Evolutionary conservation across 2,113 vertebrate species (phyloP), one percentile per base, ranked within the genome.

Genomic region (Oceanites oceanicus): DNA sequence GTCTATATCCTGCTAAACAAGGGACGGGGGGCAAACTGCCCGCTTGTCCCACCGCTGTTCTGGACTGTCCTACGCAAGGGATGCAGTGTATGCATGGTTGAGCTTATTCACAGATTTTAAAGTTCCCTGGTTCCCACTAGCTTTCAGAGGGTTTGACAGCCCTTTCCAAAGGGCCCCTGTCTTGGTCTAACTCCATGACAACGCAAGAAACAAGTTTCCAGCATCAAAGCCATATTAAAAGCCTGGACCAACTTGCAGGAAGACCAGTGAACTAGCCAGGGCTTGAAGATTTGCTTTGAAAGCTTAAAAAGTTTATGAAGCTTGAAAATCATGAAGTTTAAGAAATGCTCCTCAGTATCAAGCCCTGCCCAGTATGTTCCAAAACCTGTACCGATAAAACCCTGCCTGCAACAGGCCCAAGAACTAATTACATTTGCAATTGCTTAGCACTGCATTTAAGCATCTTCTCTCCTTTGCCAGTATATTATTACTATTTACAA

Each of bases 401-500:
- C 34, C 53, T 44, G 22, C 47, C 50, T 70, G n/a, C 2, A 3
- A 74, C 15, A 73, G 27, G 27, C 49, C 38, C 45, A 63, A 91
- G n/a, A 92, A 38, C 42, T 80, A 78, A 78, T 78, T 80, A 44
- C 52, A 82, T 88, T 86, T 92, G 45, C 58, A 90, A 58, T 87
- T 88, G 38, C 58, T 79, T 74, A 76, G 47, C 53, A 25, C 30
- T 77, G 49, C 74, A 74, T 92, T 96, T 88, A 90, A 91, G 47
- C 49, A n/a, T 65, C 29, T 84, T 92, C 25, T 90, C 73, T 92
- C 56, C 50, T 96, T 92, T 80, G 30, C 72, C 32, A 65, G 36
- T 65, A 42, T 65, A 86, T 89, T 87, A 80, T 66, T 92, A 52
- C 53, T 93, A 78, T 86, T 92, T 92, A 50, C 32, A 96, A 95